Percentiles rank a stretch among this genome's conserved stretches.
Evolutionary conservation across 1,140 invertebrate species (phyloP).

Genomic region (Zaprionus lachaisei): DNA sequence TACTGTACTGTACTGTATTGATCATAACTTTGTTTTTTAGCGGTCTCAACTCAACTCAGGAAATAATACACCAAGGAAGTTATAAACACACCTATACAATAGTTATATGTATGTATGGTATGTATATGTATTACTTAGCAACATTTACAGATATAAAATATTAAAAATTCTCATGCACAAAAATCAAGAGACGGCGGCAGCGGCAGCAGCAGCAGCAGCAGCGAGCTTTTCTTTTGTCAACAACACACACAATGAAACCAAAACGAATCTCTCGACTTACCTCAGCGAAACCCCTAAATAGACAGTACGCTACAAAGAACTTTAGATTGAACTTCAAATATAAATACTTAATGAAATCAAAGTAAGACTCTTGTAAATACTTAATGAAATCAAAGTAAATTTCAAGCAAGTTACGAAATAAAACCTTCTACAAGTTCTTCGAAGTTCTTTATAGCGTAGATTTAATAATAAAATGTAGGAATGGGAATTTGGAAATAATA

Average conservation of each 20-base stretch:
- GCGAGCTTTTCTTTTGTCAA: conserved; percentile 69
- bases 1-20: neutral
- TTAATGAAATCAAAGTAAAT: neutral
- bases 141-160: conserved; percentile 30
- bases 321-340: neutral
- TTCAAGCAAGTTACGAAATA: neutral
- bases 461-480: neutral
- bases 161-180: conserved; percentile 70
- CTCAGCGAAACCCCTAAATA: conserved; percentile 33
- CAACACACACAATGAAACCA: conserved; percentile 76
- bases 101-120: conserved; percentile 18
- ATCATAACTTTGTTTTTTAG: neutral
- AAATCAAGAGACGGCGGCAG: conserved; percentile 49
- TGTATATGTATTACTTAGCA: conserved; percentile 33
- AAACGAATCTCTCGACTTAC: conserved; percentile 60
- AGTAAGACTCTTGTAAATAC: neutral
- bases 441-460: neutral
- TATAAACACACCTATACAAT: conserved; percentile 24
- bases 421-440: neutral
- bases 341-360: neutral
- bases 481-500: conserved; percentile 3
- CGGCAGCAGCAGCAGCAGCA: conserved; percentile 46
- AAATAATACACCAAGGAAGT: conserved; percentile 18
- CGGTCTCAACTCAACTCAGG: neutral
- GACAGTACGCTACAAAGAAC: conserved; percentile 9